Conservation (phyloP, 2,797 vertebrate genomes). For the Sitta carolinensis region DNA sequence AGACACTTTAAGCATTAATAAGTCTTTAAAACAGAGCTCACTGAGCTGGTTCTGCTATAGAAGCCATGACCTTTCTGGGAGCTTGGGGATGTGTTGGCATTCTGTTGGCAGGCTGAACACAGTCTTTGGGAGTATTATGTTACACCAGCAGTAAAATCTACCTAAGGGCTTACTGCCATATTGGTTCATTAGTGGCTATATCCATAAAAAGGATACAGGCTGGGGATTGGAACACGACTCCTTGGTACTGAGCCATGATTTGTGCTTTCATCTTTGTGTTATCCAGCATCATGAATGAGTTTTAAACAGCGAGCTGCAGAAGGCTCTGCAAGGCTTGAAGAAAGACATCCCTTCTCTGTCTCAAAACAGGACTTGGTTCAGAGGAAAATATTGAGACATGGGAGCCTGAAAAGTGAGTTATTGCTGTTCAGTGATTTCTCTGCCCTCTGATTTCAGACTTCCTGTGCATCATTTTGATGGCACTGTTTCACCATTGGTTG, state of each 20-base stretch:
- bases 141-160: neutral
- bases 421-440: neutral
- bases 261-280: neutral
- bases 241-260: neutral
- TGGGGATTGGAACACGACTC: neutral
- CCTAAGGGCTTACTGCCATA: neutral
- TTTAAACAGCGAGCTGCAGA: neutral
- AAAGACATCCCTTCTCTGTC: neutral
- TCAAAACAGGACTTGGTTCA: neutral
- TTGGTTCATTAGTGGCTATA: neutral
- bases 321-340: neutral
- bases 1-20: neutral
- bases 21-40: neutral
- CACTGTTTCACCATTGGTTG: neutral
- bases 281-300: neutral
- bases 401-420: neutral
- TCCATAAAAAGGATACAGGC: neutral
- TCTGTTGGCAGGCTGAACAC: neutral
- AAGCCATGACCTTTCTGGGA: neutral
- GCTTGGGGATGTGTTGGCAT: neutral
- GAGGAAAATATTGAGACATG: neutral
- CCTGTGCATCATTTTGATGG: neutral
- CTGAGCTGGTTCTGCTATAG: neutral
- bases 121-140: neutral
- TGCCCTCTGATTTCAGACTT: neutral